Conservation (phyloP, 2,888 invertebrate species). For the Alitta virens region DNA sequence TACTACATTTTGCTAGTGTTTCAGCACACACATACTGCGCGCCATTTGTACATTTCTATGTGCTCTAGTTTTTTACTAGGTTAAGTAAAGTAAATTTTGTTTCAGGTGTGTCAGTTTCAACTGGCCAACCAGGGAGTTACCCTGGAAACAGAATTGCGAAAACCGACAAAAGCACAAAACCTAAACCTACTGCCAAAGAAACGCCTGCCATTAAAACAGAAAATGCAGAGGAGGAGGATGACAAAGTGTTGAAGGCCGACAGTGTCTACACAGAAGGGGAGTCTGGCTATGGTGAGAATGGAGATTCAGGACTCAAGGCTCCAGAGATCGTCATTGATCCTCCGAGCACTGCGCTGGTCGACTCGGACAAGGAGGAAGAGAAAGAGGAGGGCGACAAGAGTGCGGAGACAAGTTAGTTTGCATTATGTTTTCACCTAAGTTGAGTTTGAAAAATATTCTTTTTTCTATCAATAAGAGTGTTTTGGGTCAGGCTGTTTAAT, state of each 20-base stretch:
- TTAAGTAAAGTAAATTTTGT: no score
- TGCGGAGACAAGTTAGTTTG: not conserved
- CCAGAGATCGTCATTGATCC: constrained; percentile 42
- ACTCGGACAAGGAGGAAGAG: not conserved
- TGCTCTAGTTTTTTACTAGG: no score
- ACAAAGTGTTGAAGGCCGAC: constrained; percentile 16
- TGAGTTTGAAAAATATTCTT: no score
- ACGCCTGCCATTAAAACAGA: not conserved
- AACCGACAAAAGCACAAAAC: not conserved
- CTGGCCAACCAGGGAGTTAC: constrained; percentile 26
- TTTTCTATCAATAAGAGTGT: no score
- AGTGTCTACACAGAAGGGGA: constrained; percentile 23
- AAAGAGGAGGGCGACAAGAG: constrained; percentile 4
- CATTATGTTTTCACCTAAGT: no score
- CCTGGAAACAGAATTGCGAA: constrained; percentile 1
- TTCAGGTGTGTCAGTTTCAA: constrained; percentile 1
- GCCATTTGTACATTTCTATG: no score
- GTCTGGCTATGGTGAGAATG: constrained; percentile 28
- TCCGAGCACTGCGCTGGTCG: constrained; percentile 26
- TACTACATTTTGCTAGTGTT: no score
- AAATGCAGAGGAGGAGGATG: constrained; percentile 5
- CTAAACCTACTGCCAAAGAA: constrained; percentile 3
- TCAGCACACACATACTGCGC: no score
- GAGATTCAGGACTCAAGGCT: constrained; percentile 16
- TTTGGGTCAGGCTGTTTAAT: no score